phyloP scores from a whole-genome alignment of 92 coral and sea anemone species.

The Meandrina meandrites region DNA sequence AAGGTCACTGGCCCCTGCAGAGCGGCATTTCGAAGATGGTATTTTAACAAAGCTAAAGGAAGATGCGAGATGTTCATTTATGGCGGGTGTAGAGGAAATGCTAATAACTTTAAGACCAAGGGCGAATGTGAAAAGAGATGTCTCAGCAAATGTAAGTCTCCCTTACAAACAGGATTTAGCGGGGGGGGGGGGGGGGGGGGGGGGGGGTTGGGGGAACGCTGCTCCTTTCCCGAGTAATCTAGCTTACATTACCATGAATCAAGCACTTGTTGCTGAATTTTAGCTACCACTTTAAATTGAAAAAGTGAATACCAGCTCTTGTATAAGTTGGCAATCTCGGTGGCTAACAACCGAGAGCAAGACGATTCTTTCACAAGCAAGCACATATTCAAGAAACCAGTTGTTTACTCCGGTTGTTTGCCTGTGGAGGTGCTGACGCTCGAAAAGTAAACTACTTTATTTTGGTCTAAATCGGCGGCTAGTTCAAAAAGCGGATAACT shows the following conservation, averaged over 20 bases:
- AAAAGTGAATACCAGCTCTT: too few relatives aligned
- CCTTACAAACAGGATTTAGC: neutral
- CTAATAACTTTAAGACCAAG: constrained; percentile 23
- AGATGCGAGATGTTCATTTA: constrained; percentile 31
- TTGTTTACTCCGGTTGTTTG: too few relatives aligned
- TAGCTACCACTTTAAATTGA: neutral
- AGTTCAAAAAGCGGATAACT: too few relatives aligned
- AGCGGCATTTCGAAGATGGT: constrained; percentile 35
- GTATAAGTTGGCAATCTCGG: neutral
- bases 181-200: too few relatives aligned
- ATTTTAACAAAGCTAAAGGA: constrained; percentile 27
- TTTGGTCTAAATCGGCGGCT: too few relatives aligned
- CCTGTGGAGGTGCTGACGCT: too few relatives aligned
- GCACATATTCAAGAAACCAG: too few relatives aligned
- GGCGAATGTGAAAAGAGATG: constrained; percentile 29
- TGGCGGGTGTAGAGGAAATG: constrained; percentile 42
- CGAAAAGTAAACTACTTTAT: too few relatives aligned
- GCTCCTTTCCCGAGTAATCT: too few relatives aligned
- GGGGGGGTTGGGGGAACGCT: too few relatives aligned
- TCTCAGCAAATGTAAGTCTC: constrained; percentile 1
- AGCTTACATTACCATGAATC: neutral
- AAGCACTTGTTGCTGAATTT: neutral
- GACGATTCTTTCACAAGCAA: neutral
- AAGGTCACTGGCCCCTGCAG: constrained; percentile 40
- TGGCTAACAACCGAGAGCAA: neutral